Conservation (phyloP, 2,888 invertebrate genomes). For the Acronicta alni region DNA sequence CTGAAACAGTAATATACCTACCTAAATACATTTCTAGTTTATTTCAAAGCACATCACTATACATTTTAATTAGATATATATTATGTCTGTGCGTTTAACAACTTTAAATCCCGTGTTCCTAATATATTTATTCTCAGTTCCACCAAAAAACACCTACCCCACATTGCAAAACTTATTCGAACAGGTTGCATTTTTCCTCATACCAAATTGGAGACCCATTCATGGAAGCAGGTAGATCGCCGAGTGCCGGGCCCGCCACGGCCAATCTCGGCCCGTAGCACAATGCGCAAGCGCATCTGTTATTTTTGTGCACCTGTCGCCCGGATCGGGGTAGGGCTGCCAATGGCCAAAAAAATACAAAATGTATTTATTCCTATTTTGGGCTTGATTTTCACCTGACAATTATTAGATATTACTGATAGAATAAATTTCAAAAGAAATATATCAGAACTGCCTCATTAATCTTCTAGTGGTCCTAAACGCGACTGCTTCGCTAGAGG, state of each 20-base stretch:
- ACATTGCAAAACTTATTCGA: slow-evolving; percentile 20
- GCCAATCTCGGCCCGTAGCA: slow-evolving; percentile 53
- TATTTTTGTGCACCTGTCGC: slow-evolving; percentile 63
- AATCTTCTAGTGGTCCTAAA: too few species aligned
- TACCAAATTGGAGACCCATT: slow-evolving; percentile 24
- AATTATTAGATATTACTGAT: not conserved
- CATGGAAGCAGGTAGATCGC: slow-evolving; percentile 42
- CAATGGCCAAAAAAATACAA: slow-evolving; percentile 6
- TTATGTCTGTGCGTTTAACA: too few species aligned
- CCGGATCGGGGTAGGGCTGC: slow-evolving; percentile 52
- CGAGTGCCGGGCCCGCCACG: slow-evolving; percentile 27
- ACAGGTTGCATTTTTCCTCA: slow-evolving; percentile 42
- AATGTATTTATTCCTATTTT: not conserved
- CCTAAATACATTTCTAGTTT: too few species aligned
- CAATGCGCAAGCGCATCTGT: slow-evolving; percentile 52
- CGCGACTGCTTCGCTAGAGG: too few species aligned
- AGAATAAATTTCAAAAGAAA: too few species aligned
- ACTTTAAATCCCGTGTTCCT: too few species aligned
- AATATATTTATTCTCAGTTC: too few species aligned
- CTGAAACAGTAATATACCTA: too few species aligned
- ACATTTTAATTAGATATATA: too few species aligned
- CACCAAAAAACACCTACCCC: not conserved
- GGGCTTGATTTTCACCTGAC: too few species aligned
- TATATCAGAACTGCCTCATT: too few species aligned
- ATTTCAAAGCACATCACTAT: too few species aligned